phyloP scores from a whole-genome alignment of 2,797 vertebrate species.

The Amblyopsis hoosieri region DNA sequence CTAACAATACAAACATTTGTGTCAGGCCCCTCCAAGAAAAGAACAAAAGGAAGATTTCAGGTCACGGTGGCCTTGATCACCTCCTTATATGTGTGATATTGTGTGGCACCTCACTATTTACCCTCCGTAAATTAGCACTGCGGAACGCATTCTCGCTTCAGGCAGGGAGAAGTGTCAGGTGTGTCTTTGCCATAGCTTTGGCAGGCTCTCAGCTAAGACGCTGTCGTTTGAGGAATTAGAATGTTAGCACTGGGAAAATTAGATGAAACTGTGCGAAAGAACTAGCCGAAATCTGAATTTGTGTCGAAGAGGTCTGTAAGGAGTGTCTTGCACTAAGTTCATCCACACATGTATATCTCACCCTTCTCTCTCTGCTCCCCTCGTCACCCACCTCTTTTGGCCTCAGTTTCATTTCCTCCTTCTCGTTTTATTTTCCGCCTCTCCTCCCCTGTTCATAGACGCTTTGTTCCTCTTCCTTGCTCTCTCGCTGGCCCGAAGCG shows the following conservation, averaged over 20 bases:
- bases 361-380: constrained; percentile 56
- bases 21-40: constrained; percentile 51
- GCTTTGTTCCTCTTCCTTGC: constrained; percentile 46
- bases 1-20: constrained; percentile 61
- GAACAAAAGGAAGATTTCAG: constrained; percentile 59
- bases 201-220: not conserved
- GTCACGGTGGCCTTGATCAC: constrained; percentile 43
- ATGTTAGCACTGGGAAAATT: constrained; percentile 27
- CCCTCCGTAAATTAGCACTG: constrained; percentile 53
- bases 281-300: constrained; percentile 46
- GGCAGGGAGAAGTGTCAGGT: constrained; percentile 44
- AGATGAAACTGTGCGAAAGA: constrained; percentile 30
- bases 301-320: constrained; percentile 32
- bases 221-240: constrained; percentile 11
- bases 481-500: constrained; percentile 52
- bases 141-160: not conserved
- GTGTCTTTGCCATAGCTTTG: constrained; percentile 36
- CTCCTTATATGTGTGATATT: constrained; percentile 29
- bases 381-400: constrained; percentile 1
- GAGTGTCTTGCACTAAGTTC: constrained; percentile 28
- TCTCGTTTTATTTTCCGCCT: constrained; percentile 37
- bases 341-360: constrained; percentile 32
- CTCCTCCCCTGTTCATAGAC: constrained; percentile 43
- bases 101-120: constrained; percentile 53
- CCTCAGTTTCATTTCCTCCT: not conserved